Evolutionary conservation across 2,113 vertebrate species (phyloP), one percentile per base, ranked within the genome.

Genomic region (Dicerorhinus sumatrensis): DNA sequence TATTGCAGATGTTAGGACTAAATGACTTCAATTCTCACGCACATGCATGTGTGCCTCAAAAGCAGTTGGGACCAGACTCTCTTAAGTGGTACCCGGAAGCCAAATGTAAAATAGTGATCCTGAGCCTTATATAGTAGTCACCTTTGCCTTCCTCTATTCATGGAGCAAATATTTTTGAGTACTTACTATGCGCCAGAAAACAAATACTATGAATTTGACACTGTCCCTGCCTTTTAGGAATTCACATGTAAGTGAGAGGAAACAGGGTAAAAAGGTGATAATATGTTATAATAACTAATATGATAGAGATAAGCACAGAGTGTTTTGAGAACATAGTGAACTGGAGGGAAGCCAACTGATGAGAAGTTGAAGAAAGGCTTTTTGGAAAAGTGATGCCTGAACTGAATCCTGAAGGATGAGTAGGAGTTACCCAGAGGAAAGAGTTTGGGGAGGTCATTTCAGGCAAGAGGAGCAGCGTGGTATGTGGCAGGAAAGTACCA

Each of bases 241-340:
- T 72, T 97, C 62, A 82, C 18, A 81, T 72, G 9, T 70, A 63
- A 95, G 20, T 76, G 80, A 94, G n/a, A 91, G 25, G 29, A 79
- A 86, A 63, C 21, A 79, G 63, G 56, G 93, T 25, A 60, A 77
- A 96, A 88, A 81, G 8, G 9, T 77, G 67, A 48, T 69, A 73
- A 79, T 51, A 72, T 39, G 76, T 9, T 82, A 12, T 75, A 80
- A 73, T 23, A 85, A 33, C 17, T 42, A 51, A 89, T n/a, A 29
- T 73, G 18, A 46, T 72, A 83, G 27, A 79, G 29, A 70, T 42
- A 95, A 54, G 23, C 42, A 48, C 14, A 84, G 36, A 21, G 23
- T 20, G 13, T 36, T 91, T 89, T 62, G 73, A 95, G 54, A 96
- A 91, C 54, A 95, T 5, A 73, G 10, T 95, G 80, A 96, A 77